Conservation (phyloP, 1,140 invertebrate genomes). For the Drosophila mojavensis region DNA sequence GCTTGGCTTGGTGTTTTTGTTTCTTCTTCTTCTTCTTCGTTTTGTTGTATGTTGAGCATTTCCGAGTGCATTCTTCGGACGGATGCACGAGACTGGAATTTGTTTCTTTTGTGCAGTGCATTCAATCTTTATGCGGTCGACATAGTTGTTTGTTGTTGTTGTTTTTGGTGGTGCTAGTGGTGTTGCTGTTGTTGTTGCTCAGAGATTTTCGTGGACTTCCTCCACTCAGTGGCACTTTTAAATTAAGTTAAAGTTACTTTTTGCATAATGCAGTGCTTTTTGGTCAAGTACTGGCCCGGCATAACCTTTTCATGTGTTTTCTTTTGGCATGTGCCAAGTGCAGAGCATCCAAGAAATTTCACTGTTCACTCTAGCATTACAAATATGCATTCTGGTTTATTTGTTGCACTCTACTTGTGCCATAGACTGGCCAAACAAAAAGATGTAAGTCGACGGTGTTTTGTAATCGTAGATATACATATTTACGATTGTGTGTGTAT, state of each 20-base stretch:
- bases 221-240: conserved; percentile 61
- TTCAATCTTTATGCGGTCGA: conserved; percentile 53
- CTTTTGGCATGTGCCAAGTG: conserved; percentile 23
- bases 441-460: not conserved
- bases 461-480: too few species aligned
- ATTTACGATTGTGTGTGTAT: not conserved
- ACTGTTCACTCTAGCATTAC: conserved; percentile 40
- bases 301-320: conserved; percentile 21
- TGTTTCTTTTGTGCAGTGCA: conserved; percentile 63
- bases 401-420: conserved; percentile 45
- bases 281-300: conserved; percentile 46
- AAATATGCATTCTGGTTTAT: conserved; percentile 48
- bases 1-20: conserved; percentile 9
- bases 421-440: conserved; percentile 22
- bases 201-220: conserved; percentile 13
- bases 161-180: conserved; percentile 21
- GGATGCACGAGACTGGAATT: conserved; percentile 46
- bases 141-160: conserved; percentile 17
- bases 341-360: conserved; percentile 42
- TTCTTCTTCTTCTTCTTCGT: not conserved
- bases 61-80: conserved; percentile 59
- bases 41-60: conserved; percentile 52
- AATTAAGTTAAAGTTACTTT: conserved; percentile 66
- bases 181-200: conserved; percentile 15
- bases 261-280: conserved; percentile 59